Conservation (phyloP, 2,113 vertebrate genomes). For the Oreochromis niloticus region DNA sequence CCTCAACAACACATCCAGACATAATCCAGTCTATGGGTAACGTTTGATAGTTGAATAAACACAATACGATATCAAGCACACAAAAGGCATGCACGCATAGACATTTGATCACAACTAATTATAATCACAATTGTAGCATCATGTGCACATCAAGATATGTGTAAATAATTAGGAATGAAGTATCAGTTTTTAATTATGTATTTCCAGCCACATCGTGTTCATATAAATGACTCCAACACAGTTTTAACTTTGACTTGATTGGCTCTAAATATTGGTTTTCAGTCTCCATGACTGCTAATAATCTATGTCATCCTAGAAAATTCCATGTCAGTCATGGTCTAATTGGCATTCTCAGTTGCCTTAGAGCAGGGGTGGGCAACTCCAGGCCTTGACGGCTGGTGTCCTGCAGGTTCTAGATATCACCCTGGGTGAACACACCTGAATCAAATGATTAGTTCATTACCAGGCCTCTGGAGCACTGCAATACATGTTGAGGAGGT, state of each 20-base stretch:
- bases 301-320: background rate
- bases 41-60: background rate
- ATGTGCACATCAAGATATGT: background rate
- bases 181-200: background rate
- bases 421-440: background rate
- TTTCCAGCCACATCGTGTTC: background rate
- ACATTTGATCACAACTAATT: background rate
- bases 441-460: background rate
- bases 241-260: background rate
- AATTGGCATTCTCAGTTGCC: background rate
- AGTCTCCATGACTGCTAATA: too few species aligned
- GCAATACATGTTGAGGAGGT: background rate
- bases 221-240: background rate
- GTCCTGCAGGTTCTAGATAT: background rate
- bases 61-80: background rate
- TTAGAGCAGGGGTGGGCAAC: background rate
- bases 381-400: background rate
- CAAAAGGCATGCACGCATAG: background rate
- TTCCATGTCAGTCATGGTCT: background rate
- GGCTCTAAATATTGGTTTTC: background rate
- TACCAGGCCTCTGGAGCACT: background rate
- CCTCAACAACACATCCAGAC: background rate
- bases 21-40: background rate
- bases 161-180: background rate
- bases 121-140: background rate